Conservation (phyloP, 2,888 invertebrate species). For the Sympetrum striolatum region DNA sequence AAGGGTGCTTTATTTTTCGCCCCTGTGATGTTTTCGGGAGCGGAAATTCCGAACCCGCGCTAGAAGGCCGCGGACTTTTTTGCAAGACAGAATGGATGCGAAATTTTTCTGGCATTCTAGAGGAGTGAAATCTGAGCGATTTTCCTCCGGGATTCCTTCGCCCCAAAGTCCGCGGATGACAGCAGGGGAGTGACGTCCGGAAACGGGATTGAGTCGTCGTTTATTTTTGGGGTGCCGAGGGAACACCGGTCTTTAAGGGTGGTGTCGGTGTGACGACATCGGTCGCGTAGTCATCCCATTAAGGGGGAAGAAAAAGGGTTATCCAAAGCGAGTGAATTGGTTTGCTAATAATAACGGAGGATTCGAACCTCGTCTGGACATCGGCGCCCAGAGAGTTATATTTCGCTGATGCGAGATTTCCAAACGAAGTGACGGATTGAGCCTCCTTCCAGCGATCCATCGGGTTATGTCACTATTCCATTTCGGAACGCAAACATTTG, state of each 20-base stretch:
- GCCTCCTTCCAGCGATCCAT: no score
- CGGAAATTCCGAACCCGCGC: neutral
- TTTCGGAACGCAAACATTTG: no score
- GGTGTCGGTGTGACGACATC: neutral
- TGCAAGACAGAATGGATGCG: neutral
- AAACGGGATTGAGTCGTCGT: conserved; percentile 16
- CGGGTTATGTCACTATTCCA: no score
- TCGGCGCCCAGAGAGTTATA: neutral
- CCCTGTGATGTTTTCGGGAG: neutral
- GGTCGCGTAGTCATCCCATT: neutral
- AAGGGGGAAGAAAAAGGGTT: neutral
- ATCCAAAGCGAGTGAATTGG: neutral
- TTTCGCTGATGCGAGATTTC: neutral
- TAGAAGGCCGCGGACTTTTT: neutral
- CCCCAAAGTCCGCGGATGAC: neutral
- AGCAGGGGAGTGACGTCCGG: neutral
- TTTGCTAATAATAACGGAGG: neutral
- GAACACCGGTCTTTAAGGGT: neutral
- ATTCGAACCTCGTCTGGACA: neutral
- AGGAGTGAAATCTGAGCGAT: neutral
- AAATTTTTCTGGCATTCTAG: neutral
- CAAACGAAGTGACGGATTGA: neutral
- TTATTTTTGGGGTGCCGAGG: neutral
- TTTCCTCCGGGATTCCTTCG: neutral
- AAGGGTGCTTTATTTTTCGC: neutral